A percentile compares a stretch with the other conserved stretches of the same genome.
phyloP scores from a whole-genome alignment of 92 coral and sea anemone species.

The Meandrina meandrites region DNA sequence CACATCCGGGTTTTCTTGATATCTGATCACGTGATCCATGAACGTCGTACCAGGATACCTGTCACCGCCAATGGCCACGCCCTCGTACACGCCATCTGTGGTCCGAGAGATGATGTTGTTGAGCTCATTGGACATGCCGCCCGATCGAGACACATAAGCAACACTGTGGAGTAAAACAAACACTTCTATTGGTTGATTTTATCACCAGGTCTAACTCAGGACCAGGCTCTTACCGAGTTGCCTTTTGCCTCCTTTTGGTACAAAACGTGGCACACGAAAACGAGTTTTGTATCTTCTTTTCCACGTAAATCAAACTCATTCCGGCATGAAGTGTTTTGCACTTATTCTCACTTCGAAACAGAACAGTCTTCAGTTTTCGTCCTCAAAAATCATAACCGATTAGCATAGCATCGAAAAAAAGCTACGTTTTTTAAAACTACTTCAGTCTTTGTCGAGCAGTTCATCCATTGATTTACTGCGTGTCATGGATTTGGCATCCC shows the following conservation, averaged over 20 bases:
- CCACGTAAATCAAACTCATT: no score
- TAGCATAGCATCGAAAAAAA: no score
- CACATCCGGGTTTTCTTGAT: constrained; percentile 91
- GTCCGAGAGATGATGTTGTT: constrained; percentile 98
- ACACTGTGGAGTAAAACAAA: constrained; percentile 58
- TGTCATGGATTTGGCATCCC: no score
- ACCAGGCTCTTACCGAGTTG: background rate
- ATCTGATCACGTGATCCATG: constrained; percentile 84
- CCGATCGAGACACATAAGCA: constrained; percentile 98
- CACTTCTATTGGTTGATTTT: background rate
- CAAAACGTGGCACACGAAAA: background rate
- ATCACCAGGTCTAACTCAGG: background rate
- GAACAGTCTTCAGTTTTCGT: no score
- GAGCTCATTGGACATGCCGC: constrained; percentile 99
- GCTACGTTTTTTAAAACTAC: no score
- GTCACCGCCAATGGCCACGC: constrained; percentile 98
- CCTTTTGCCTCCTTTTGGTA: background rate
- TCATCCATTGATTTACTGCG: no score
- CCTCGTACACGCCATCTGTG: constrained; percentile 96
- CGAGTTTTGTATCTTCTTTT: no score
- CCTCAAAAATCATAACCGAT: no score
- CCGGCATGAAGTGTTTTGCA: no score
- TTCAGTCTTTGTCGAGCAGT: no score
- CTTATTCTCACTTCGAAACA: no score
- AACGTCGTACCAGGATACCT: constrained; percentile 98